phyloP scores from a whole-genome alignment of 2,797 vertebrate species.

The Prunella strophiata region DNA sequence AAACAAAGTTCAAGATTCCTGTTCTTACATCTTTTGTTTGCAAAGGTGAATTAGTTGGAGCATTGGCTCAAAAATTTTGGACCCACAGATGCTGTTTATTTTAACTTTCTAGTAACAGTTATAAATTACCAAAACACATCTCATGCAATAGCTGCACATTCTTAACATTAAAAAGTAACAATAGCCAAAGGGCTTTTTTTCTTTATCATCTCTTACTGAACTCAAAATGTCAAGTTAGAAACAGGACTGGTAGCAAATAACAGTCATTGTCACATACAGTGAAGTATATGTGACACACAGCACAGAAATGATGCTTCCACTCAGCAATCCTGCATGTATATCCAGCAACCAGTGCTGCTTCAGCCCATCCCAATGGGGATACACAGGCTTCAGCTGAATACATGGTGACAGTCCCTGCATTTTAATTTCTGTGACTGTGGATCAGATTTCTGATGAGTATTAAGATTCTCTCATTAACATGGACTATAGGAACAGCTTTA shows the following conservation, averaged over 20 bases:
- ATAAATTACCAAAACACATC: not conserved
- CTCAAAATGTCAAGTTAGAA: slow-evolving; percentile 14
- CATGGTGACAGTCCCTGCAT: not conserved
- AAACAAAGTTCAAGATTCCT: not conserved
- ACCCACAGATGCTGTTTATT: not conserved
- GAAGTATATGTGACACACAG: not conserved
- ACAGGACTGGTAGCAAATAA: not conserved
- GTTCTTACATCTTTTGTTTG: not conserved
- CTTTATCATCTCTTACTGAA: not conserved
- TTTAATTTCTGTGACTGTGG: not conserved
- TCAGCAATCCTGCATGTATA: not conserved
- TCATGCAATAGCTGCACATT: not conserved
- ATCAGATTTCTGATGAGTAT: not conserved
- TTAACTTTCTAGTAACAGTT: slow-evolving; percentile 16
- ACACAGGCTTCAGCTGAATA: not conserved
- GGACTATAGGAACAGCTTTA: not conserved
- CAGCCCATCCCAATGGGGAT: not conserved
- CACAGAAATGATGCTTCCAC: not conserved
- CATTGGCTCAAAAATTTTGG: not conserved
- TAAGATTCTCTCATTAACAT: not conserved
- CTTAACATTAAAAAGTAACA: not conserved
- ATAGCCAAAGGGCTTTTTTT: not conserved
- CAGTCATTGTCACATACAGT: not conserved
- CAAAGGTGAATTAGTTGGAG: not conserved
- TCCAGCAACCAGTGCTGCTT: not conserved